phyloP scores from a whole-genome alignment of 2,888 invertebrate genomes.

The Cheilosia scutellata region DNA sequence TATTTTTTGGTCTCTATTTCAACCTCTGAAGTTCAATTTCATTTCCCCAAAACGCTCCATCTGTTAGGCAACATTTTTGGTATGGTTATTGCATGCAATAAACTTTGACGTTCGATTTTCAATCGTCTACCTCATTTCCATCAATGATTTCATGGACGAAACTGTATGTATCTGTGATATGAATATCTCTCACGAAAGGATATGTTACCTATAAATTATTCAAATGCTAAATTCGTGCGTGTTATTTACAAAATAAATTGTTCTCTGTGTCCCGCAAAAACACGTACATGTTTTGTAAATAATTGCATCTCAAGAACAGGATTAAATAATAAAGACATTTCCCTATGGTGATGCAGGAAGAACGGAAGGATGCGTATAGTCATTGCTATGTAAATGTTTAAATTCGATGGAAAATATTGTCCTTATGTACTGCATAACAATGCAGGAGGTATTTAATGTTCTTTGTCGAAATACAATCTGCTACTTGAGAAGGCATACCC shows the following conservation, averaged over 20 bases:
- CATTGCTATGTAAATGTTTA: not conserved
- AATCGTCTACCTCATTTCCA: slow-evolving; percentile 31
- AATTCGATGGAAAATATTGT: too few species aligned
- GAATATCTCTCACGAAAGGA: not conserved
- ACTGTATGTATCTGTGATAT: slow-evolving; percentile 1
- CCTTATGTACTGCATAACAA: not conserved
- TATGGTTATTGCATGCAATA: slow-evolving; percentile 27
- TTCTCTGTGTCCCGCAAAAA: not conserved
- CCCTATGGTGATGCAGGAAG: too few species aligned
- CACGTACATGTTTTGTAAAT: slow-evolving; percentile 21
- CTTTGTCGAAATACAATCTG: not conserved
- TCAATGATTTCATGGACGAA: slow-evolving; percentile 30
- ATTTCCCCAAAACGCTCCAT: slow-evolving; percentile 12
- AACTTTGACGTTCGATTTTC: slow-evolving; percentile 19
- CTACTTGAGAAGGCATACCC: not conserved
- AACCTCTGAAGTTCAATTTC: slow-evolving; percentile 39
- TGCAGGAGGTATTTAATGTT: not conserved
- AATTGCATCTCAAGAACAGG: slow-evolving; percentile 28
- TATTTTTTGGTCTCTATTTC: not conserved
- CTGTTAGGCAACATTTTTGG: slow-evolving; percentile 6
- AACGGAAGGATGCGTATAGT: not conserved
- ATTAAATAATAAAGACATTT: slow-evolving; percentile 42
- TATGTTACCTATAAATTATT: slow-evolving; percentile 17
- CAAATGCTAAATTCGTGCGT: slow-evolving; percentile 17
- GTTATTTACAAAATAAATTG: slow-evolving; percentile 17